Base-by-base conservation (phyloP, 2,797 vertebrate genomes). In the Tenualosa ilisha region DNA sequence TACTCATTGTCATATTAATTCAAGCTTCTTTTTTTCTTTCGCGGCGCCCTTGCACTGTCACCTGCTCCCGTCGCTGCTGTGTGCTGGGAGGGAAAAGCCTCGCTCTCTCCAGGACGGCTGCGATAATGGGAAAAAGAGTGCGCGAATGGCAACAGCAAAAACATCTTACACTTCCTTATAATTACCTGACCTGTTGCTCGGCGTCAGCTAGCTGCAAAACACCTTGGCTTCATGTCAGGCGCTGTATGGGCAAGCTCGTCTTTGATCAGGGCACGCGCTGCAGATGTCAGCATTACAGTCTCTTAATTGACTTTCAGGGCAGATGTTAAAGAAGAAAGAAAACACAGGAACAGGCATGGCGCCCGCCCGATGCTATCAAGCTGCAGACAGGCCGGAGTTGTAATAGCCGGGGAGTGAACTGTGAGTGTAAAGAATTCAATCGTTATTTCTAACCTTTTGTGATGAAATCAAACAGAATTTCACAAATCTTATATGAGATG, bases 1-100 rank as follows among this genome's bases (percentile, higher is more conserved):
- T 96, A 96, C 94, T 97, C 95, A 95, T 94, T 96, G 95, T 97
- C 96, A 97, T 92, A 97, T 98, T 96, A 96, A 97, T 97, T 97
- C 96, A 91, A 91, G 65, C 65, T 88, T 86, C 89, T 87, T 89
- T 88, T 88, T 51, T 51, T 51, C 8, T 9, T 8, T 4, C 84
- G 81, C 53, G 50, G 37, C 56, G 81, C 86, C 88, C 91, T 93
- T 94, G 89, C 84, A 81, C 51, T 43, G 86, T 96, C 95, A 94
- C 92, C 90, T 89, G 92, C 91, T 91, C 88, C 90, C 86, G 72
- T 79, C 72, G 17, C 72, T 88, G 93, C 89, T 91, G 91, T 88
- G 92, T 92, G 89, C 93, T 87, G 92, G 92, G 91, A 91, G 90
- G 31, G 89, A 90, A 26, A 94, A 90, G 90, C 85, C 68, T 82